These are phyloP conservation scores for Lagodon rhomboides DNA, from an alignment of 2,797 vertebrate genomes.

Conservation along the genomic window DNA sequence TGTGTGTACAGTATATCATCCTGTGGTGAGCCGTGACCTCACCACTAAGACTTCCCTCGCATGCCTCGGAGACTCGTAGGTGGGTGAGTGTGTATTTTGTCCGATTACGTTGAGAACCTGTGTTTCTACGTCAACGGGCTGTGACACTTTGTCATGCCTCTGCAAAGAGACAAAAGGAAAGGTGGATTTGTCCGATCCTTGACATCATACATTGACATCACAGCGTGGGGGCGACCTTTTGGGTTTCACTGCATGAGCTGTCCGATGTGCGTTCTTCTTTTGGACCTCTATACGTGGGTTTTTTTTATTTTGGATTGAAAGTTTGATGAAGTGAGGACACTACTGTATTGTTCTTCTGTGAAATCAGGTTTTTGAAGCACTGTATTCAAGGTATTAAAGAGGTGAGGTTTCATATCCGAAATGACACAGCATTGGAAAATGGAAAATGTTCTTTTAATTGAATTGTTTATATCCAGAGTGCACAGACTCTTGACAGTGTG, in stretches of 20 bases:
- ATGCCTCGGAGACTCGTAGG: conserved; percentile 48
- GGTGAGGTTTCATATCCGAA: neutral
- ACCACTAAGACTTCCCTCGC: conserved; percentile 63
- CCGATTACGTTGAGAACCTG: conserved; percentile 47
- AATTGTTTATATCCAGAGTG: neutral
- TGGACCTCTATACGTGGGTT: conserved; percentile 26
- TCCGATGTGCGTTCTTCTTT: neutral
- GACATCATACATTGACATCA: conserved; percentile 45
- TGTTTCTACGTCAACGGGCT: conserved; percentile 51
- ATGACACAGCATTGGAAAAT: conserved; percentile 1
- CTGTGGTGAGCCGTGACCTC: conserved; percentile 72
- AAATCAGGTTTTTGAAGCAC: conserved; percentile 5
- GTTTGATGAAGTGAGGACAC: neutral
- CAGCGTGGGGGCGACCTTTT: conserved; percentile 51
- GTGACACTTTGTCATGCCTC: conserved; percentile 56
- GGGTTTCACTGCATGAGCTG: conserved; percentile 20
- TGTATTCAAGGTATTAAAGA: conserved; percentile 13
- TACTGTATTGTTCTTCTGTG: neutral
- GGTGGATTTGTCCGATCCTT: conserved; percentile 44
- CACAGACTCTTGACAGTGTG: neutral
- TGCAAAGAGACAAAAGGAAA: conserved; percentile 48
- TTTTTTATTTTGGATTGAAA: conserved; percentile 17
- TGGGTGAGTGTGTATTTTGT: conserved; percentile 62
- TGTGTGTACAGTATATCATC: conserved; percentile 55
- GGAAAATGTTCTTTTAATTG: conserved; percentile 3